Base-by-base conservation (phyloP, 2,797 vertebrate species). In the Diplodus puntazzo region DNA sequence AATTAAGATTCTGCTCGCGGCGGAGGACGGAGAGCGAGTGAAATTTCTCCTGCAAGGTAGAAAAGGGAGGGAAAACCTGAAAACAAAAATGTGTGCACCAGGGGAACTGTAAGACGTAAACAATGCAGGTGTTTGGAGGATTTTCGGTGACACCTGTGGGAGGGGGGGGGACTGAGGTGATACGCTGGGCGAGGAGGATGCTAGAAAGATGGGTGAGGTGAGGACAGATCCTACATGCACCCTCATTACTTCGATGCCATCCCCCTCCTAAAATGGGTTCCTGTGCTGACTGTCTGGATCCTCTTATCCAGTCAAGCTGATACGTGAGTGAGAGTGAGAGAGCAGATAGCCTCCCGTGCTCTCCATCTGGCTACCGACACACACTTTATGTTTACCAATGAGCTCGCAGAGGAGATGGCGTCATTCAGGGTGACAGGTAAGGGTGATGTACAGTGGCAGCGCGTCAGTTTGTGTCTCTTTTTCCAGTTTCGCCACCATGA, bases 311-410 rank as follows among this genome's bases (percentile, higher is more conserved):
- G 76, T 30, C 21, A 17, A 25, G 74, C 64, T 61, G 85, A 79
- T 69, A 54, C 23, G 76, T 20, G 82, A 85, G 81, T 27, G 79
- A 79, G 64, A 2, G 72, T 23, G 79, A 79, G 64, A 2, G 72
- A 62, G 59, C 73, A 81, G 85, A 87, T 83, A 87, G 82, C 69
- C 79, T 84, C 73, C 66, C 3, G 55, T 67, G 80, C 80, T 79
- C 87, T 73, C 79, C 83, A 81, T 83, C 84, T 77, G 82, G 67
- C 77, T 72, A 45, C 79, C 10, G 20, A 62, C 60, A 74, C 60
- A 72, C 80, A 50, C 87, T 72, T 80, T 27, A 76, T 88, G 87
- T 87, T 87, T 89, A 84, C 81, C 87, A 83, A 84, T 87, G 79
- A 90, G 87, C 76, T 67, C 2, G 43, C 30, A 0, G 34, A 62